Evolutionary conservation across 2,888 invertebrate species (phyloP).

Genomic region (Ichneumon xanthorius): DNA sequence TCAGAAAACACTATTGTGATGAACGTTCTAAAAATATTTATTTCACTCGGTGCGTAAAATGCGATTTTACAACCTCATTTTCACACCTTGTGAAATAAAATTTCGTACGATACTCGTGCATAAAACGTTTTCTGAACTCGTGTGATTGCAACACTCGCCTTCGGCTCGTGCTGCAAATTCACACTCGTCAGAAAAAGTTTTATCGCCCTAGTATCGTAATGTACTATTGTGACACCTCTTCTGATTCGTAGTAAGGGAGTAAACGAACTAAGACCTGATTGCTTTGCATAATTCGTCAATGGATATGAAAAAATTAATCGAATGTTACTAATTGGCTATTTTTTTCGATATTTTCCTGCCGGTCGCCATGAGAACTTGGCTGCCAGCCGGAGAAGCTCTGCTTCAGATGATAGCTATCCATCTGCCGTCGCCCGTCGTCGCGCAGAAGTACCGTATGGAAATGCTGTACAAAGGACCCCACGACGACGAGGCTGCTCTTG

Average conservation of each 20-base stretch:
- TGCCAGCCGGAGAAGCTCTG: conserved; percentile 99
- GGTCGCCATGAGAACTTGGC: conserved; percentile 99
- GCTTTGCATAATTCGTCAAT: conserved; percentile 25
- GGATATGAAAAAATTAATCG: neutral
- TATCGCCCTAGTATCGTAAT: too few relatives aligned
- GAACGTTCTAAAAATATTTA: conserved; percentile 77
- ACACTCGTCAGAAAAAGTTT: too few relatives aligned
- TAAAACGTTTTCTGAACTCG: too few relatives aligned
- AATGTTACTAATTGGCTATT: neutral
- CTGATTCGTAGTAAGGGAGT: conserved; percentile 79
- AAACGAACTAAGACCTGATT: conserved; percentile 75
- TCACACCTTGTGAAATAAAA: too few relatives aligned
- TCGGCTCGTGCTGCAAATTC: too few relatives aligned
- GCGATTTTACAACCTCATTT: too few relatives aligned
- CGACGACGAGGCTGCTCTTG: conserved; percentile 97
- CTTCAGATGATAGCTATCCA: conserved; percentile 99
- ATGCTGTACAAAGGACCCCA: conserved; percentile 99
- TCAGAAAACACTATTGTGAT: conserved; percentile 71
- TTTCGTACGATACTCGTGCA: too few relatives aligned
- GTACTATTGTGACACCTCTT: conserved; percentile 85
- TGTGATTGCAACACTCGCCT: too few relatives aligned
- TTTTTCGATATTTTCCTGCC: conserved; percentile 78
- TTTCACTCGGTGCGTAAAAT: too few relatives aligned
- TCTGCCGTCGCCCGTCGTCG: conserved; percentile 99
- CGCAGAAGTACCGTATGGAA: conserved; percentile 99